phyloP scores from a whole-genome alignment of 2,888 invertebrate genomes.

The Archips crataeganus region DNA sequence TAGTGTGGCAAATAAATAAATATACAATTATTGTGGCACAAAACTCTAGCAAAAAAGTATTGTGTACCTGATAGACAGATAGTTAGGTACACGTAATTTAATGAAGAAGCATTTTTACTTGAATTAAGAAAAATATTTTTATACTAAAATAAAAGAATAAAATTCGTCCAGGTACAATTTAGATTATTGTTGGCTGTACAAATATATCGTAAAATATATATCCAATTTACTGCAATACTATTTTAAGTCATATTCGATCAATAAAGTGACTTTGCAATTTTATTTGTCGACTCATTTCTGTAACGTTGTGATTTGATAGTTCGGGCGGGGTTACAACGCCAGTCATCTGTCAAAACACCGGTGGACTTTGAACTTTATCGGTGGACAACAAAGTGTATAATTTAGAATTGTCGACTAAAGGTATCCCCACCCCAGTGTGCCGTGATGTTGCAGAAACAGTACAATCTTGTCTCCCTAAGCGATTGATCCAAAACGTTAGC shows the following conservation, averaged over 20 bases:
- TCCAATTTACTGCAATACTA: conserved; percentile 28
- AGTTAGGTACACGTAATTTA: no score
- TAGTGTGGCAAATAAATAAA: no score
- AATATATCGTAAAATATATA: conserved; percentile 20
- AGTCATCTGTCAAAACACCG: conserved; percentile 31
- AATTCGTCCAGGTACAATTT: not conserved
- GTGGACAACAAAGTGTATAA: conserved; percentile 20
- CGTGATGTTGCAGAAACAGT: conserved; percentile 58
- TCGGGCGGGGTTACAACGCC: conserved; percentile 45
- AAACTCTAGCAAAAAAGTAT: no score
- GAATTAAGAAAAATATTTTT: no score
- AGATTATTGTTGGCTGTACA: not conserved
- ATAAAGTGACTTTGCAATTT: conserved; percentile 45
- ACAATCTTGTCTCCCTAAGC: conserved; percentile 48
- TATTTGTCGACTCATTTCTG: conserved; percentile 52
- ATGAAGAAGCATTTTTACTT: no score
- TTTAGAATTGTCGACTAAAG: conserved; percentile 9
- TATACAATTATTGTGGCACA: no score
- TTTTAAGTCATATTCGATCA: conserved; percentile 31
- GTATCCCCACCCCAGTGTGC: conserved; percentile 46
- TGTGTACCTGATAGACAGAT: no score
- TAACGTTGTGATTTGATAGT: conserved; percentile 56
- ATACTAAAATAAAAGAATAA: no score
- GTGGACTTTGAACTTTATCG: conserved; percentile 27
- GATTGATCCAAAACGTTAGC: conserved; percentile 59